Percentiles rank a stretch among this genome's conserved stretches.
These are phyloP conservation scores for Ramazzottius varieornatus DNA, from an alignment of 2,888 invertebrate species.

Conservation along the genomic window DNA sequence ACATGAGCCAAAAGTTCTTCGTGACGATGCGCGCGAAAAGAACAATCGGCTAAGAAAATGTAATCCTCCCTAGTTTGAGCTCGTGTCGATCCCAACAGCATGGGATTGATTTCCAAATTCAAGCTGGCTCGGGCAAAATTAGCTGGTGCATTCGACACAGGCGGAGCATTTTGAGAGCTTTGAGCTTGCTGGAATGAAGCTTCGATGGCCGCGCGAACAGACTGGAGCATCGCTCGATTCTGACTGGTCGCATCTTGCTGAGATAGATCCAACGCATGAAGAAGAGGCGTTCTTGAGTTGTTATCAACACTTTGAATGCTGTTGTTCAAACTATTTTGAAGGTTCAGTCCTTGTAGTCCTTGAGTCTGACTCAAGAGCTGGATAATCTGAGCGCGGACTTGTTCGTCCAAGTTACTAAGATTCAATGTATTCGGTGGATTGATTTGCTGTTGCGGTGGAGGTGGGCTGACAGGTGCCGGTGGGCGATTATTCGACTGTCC, in stretches of 20 bases:
- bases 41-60: not conserved
- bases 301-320: not conserved
- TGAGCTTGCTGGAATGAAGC: not conserved
- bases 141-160: too few species aligned
- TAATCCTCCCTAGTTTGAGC: not conserved
- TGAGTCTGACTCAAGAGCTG: not conserved
- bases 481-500: not conserved
- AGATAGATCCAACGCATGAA: not conserved
- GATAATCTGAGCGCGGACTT: not conserved
- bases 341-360: not conserved
- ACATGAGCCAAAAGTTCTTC: not conserved
- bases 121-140: not conserved
- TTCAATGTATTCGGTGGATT: not conserved
- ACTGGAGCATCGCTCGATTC: not conserved
- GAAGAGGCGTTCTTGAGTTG: not conserved
- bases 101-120: not conserved
- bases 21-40: not conserved
- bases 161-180: too few species aligned
- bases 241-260: not conserved
- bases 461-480: not conserved
- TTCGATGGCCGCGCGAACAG: not conserved
- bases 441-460: not conserved
- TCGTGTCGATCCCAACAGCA: not conserved
- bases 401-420: not conserved
- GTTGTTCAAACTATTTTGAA: not conserved